Evolutionary conservation across 2,113 vertebrate genomes (phyloP).

Genomic region (Heliornis fulica): DNA sequence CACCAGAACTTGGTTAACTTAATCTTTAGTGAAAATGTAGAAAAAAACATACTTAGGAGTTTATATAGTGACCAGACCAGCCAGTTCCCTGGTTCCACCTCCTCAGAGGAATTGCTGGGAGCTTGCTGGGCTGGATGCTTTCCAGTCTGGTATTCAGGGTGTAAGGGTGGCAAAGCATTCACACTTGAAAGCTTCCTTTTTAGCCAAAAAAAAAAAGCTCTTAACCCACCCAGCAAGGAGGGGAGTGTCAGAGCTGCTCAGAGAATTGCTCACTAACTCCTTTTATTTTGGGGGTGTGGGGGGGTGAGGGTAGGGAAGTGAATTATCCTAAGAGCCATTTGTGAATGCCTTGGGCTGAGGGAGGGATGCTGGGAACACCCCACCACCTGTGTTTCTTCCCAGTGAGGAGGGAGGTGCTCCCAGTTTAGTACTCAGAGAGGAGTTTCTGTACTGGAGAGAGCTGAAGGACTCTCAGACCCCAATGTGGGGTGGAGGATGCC

Average conservation of each 20-base stretch:
- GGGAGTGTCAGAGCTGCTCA: not conserved
- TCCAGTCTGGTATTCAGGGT: not conserved
- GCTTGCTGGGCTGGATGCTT: slow-evolving; percentile 19
- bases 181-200: not conserved
- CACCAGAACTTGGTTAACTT: not conserved
- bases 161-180: not conserved
- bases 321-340: no score
- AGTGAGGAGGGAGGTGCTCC: not conserved
- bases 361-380: not conserved
- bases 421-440: not conserved
- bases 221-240: not conserved
- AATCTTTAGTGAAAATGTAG: slow-evolving; percentile 21
- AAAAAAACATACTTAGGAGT: not conserved
- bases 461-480: not conserved
- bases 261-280: not conserved
- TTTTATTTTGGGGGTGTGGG: not conserved
- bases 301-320: not conserved
- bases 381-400: rapidly evolving
- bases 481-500: not conserved
- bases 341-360: no score
- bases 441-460: no score
- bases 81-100: not conserved
- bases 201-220: not conserved
- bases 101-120: not conserved
- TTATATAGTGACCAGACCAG: slow-evolving; percentile 5